Percentiles rank a stretch among this genome's conserved stretches.
phyloP scores from a whole-genome alignment of 2,113 vertebrate species.

The Lampris megalopsis region DNA sequence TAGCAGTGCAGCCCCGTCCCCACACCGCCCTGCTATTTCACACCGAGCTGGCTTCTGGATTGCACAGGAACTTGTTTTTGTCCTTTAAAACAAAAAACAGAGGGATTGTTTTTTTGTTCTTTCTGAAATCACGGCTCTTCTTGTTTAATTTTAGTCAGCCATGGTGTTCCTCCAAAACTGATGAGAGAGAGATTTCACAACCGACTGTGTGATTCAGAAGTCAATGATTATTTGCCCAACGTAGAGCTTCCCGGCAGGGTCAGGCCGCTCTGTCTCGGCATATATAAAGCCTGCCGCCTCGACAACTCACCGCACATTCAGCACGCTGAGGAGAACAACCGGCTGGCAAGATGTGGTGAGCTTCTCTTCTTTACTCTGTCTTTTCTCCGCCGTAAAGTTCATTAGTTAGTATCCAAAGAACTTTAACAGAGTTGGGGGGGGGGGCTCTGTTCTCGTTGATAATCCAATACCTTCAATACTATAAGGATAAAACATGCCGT shows the following conservation, averaged over 20 bases:
- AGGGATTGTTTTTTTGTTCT: not conserved
- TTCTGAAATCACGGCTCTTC: not conserved
- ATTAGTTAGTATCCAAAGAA: no score
- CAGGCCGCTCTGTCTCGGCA: not conserved
- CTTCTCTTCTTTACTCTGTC: not conserved
- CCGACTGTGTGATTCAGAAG: constrained; percentile 24
- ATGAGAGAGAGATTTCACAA: constrained; percentile 41
- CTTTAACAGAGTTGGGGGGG: no score
- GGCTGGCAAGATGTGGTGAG: constrained; percentile 58
- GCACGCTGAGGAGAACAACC: constrained; percentile 4
- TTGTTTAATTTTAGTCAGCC: not conserved
- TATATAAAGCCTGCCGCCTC: constrained; percentile 58
- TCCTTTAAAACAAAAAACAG: no score
- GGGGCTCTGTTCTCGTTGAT: no score
- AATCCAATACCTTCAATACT: no score
- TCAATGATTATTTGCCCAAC: constrained; percentile 8
- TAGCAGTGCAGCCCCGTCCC: no score
- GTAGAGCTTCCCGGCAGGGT: constrained; percentile 22
- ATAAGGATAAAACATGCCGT: no score
- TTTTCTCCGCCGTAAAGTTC: no score
- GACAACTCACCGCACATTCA: not conserved
- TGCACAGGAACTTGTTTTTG: not conserved
- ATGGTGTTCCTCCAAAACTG: not conserved
- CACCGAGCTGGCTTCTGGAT: not conserved
- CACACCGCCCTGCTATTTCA: no score